phyloP scores from a whole-genome alignment of 2,113 vertebrate genomes.

The Macrotus californicus region DNA sequence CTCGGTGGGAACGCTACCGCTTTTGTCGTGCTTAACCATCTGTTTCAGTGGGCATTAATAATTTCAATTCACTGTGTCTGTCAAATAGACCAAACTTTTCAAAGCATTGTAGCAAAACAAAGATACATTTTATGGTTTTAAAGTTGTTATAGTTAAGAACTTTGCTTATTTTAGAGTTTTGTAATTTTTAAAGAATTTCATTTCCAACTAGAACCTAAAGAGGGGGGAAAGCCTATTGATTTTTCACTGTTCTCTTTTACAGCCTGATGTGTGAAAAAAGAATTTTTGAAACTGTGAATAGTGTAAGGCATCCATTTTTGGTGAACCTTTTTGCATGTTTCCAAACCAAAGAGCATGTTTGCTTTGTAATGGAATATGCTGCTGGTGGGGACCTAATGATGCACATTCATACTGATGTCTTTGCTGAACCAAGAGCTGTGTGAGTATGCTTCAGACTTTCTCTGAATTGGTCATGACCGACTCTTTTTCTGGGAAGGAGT shows the following conservation, averaged over 20 bases:
- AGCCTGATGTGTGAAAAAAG: constrained; percentile 99
- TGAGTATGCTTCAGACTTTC: constrained; percentile 81
- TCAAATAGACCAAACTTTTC: background rate
- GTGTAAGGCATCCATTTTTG: constrained; percentile 97
- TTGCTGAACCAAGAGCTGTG: constrained; percentile 96
- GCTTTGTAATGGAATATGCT: constrained; percentile 99
- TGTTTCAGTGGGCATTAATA: constrained; percentile 17
- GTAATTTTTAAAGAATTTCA: constrained; percentile 1
- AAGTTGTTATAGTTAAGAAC: background rate
- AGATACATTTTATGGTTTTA: background rate
- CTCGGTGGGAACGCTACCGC: background rate
- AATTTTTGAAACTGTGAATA: constrained; percentile 99
- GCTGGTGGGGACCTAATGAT: constrained; percentile 99
- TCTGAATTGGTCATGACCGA: background rate
- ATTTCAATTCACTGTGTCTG: background rate
- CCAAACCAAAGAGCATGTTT: constrained; percentile 98
- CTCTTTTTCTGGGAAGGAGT: background rate
- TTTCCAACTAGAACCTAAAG: background rate
- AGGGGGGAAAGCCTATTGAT: background rate
- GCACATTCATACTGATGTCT: constrained; percentile 99
- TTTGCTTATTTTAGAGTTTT: constrained; percentile 15
- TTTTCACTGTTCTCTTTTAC: constrained; percentile 69
- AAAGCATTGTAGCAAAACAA: background rate
- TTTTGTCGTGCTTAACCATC: background rate
- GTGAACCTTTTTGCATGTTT: constrained; percentile 99